phyloP scores from a whole-genome alignment of 1,140 invertebrate species.

The Meloidogyne chitwoodi region DNA sequence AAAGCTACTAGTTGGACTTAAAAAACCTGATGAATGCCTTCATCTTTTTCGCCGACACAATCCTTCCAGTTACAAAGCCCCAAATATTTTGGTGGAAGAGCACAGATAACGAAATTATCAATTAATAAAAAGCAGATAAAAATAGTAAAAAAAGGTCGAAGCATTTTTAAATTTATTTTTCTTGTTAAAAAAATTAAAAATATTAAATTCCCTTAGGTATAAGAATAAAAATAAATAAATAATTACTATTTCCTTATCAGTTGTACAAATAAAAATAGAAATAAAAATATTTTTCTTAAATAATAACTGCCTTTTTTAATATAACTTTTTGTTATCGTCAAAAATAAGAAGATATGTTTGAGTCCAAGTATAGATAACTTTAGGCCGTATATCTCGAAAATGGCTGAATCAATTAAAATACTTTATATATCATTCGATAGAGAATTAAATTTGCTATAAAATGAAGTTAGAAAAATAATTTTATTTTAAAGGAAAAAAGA shows the following conservation, averaged over 20 bases:
- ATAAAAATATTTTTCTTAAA: neutral
- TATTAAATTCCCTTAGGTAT: neutral
- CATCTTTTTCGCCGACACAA: constrained; percentile 7
- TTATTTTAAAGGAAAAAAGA: too few species aligned
- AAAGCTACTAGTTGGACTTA: neutral
- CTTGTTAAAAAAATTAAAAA: neutral
- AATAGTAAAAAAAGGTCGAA: neutral
- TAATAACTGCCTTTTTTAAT: neutral
- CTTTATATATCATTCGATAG: neutral
- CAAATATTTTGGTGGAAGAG: constrained; percentile 8
- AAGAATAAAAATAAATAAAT: too few species aligned
- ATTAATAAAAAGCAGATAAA: neutral
- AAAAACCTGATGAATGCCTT: neutral
- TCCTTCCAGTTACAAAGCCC: constrained; percentile 12
- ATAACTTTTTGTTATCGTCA: neutral
- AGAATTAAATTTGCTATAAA: neutral
- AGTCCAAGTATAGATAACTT: neutral
- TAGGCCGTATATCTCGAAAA: neutral
- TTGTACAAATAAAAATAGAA: neutral
- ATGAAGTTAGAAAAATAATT: neutral
- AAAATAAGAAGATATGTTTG: neutral
- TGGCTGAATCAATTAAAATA: neutral
- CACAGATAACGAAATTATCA: neutral
- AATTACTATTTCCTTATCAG: neutral
- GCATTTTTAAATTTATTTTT: neutral